Base-by-base conservation (phyloP, 2,797 vertebrate genomes). In the Dipus sagitta region DNA sequence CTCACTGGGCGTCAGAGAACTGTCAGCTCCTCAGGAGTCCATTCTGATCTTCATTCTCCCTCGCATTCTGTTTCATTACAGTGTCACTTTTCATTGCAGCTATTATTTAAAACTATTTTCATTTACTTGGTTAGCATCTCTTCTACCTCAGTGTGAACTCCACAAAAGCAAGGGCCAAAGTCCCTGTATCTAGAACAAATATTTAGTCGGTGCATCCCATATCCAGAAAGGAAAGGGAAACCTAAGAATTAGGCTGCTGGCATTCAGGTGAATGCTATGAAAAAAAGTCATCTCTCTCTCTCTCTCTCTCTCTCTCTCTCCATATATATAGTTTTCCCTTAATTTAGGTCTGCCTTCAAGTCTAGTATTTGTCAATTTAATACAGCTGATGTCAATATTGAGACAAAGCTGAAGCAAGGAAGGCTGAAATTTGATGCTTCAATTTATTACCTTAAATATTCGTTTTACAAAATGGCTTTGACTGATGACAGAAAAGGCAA, bases 401-500 rank as follows among this genome's bases (percentile, higher is more conserved):
- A 90, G 89, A 71, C 58, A 72, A 83, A 87, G 47, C 75, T 24
- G 32, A 58, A 12, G 54, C 58, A 60, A 75, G 14, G 58, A 64
- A 72, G 54, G 14, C 42, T 92, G 30, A 67, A 89, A 58, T 85
- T 74, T 81, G 80, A 80, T 26, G 20, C 42, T 80, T 87, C 14
- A 13, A 52, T 64, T 76, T 42, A 71, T 54, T 92, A 60, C 54
- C 75, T 90, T 85, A 70, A 72, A 47, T 32, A 11, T 8, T 32
- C 8, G 23, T 60, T 86, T 86, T 92, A 70, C 3, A 62, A 71
- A 92, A 88, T 20, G 75, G 60, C 38, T 74, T 54, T n/a, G 7
- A 18, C 15, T 76, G 83, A 91, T 76, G 1, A 87, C 87, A 92
- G 54, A 81, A 94, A 80, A 91, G 75, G 42, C 88, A 97, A 96